Conservation (phyloP, 2,888 invertebrate genomes). For the Drosophila prolongata region DNA sequence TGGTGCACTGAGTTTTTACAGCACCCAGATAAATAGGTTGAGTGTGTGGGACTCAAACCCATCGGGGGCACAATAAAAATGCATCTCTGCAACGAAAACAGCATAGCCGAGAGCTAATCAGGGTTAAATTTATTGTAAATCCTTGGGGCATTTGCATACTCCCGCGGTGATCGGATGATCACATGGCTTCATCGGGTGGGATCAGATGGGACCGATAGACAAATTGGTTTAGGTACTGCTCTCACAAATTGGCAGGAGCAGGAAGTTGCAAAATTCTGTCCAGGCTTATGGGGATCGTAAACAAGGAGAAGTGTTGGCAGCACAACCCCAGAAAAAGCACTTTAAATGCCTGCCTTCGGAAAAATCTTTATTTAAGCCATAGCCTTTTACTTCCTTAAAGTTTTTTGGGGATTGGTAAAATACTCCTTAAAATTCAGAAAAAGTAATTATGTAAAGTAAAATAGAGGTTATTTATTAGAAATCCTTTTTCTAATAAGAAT, state of each 20-base stretch:
- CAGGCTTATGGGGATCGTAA: slow-evolving; percentile 34
- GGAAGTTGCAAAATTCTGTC: slow-evolving; percentile 11
- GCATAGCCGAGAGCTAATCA: slow-evolving; percentile 29
- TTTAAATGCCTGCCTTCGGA: slow-evolving; percentile 31
- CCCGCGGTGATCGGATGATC: slow-evolving; percentile 6
- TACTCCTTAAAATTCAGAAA: too few species aligned
- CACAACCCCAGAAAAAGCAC: slow-evolving; percentile 15
- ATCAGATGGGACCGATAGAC: slow-evolving; percentile 18
- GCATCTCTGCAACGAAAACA: slow-evolving; percentile 20
- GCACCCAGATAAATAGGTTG: slow-evolving; percentile 18
- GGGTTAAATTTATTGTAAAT: slow-evolving; percentile 32
- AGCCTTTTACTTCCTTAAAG: too few species aligned
- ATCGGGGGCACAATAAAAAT: slow-evolving; percentile 26
- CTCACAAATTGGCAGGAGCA: slow-evolving; percentile 29
- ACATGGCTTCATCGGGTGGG: slow-evolving; percentile 6
- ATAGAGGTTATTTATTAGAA: not conserved
- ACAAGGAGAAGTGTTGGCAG: slow-evolving; percentile 27
- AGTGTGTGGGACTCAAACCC: not conserved
- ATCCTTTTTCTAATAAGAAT: not conserved
- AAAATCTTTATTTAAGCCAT: not conserved
- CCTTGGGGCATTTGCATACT: slow-evolving; percentile 25
- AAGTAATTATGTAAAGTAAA: not conserved
- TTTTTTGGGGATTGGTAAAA: too few species aligned
- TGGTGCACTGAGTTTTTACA: slow-evolving; percentile 26
- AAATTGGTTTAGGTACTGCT: slow-evolving; percentile 28